Percentiles rank a stretch among this genome's conserved stretches.
phyloP scores from a whole-genome alignment of 2,888 invertebrate species.

The Pachycephus smyrnensis region DNA sequence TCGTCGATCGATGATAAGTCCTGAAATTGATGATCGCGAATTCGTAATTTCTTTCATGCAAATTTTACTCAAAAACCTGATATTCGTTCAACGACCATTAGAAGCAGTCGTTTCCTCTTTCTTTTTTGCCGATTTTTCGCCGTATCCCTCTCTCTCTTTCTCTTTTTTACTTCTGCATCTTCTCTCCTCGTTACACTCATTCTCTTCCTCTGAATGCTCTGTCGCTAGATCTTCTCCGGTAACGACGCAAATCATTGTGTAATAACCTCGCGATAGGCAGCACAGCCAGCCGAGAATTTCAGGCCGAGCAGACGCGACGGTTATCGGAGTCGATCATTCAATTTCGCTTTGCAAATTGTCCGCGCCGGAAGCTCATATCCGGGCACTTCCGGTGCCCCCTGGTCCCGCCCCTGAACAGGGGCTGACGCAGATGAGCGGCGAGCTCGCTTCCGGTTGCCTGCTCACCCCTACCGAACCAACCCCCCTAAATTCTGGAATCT shows the following conservation, averaged over 20 bases:
- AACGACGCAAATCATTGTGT: not conserved
- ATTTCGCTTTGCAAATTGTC: constrained; percentile 82
- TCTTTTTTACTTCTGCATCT: not conserved
- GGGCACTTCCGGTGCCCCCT: constrained; percentile 68
- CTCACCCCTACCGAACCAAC: not conserved
- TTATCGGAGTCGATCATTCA: constrained; percentile 70
- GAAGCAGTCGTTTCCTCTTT: not conserved
- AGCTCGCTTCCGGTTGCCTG: constrained; percentile 56
- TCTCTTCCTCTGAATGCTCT: not conserved
- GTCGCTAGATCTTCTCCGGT: not conserved
- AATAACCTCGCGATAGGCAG: not conserved
- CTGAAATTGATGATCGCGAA: not conserved
- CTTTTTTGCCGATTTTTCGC: not conserved
- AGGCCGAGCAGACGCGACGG: constrained; percentile 45
- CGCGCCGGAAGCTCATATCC: constrained; percentile 91
- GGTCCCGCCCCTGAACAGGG: constrained; percentile 38
- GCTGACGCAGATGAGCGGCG: constrained; percentile 58
- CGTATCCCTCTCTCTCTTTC: not conserved
- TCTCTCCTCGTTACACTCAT: not conserved
- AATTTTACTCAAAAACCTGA: not conserved
- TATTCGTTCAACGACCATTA: not conserved
- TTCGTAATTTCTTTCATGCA: not conserved
- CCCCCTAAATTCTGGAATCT: not conserved
- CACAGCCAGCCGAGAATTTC: constrained; percentile 21
- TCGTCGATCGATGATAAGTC: not conserved